Evolutionary conservation across 2,888 invertebrate species (phyloP), one percentile per base, ranked within the genome.

Genomic region (Germaria angustata): DNA sequence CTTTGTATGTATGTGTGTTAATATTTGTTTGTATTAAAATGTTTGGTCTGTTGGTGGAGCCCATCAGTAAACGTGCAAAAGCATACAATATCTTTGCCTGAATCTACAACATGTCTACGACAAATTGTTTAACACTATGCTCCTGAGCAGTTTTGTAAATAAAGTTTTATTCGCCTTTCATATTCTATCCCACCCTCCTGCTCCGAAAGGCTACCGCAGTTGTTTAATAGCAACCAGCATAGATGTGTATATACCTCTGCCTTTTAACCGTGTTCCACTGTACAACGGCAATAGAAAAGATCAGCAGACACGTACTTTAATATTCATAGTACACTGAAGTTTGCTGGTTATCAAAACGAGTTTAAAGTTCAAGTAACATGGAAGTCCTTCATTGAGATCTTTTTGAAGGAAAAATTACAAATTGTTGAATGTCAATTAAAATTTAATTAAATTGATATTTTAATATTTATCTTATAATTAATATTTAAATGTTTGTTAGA

Each of bases 101-200:
- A 80, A 84, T 84, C 81, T 84, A 84, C 84, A 84, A 80, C 84
- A 81, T 82, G 84, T 84, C 81, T 84, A 73, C 81, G 76, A 84
- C 84, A 84, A 81, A 84, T 80, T 81, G 75, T 79, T 79, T 79
- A 79, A 69, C 79, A 71, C 82, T 81, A 39, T 69, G 73, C 63
- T 79, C 49, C 55, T 68, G 51, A 81, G 76, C 72, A 80, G 72
- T 71, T 81, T 71, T 32, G 51, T 68, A 75, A 80, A 78, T 81
- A 65, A 73, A 69, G 39, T 34, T 77, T 61, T 53, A 22, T 41
- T 49, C 63, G 28, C 63, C 61, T 44, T 57, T 22, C 39, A 36
- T 24, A 61, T 15, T 59, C 36, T 34, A 13, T 7, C 51, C 44
- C 22, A 24, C 4, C 13, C 36, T 20, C 8, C 65, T 7, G 6